phyloP scores from a whole-genome alignment of 1,140 invertebrate species.

The Heliconius eleuchia region DNA sequence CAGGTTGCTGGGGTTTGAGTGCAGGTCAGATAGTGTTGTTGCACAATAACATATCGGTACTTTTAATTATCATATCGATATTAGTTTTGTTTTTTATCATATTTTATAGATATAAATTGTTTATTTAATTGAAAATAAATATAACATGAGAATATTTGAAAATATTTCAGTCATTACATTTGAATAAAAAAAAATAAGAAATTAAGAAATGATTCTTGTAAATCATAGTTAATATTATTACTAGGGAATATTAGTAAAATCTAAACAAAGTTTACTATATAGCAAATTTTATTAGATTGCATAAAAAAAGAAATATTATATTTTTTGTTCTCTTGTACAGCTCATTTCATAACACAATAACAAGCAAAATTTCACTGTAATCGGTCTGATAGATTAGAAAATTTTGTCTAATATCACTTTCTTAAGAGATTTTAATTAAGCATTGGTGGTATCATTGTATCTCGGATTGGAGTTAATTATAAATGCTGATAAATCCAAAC shows the following conservation, averaged over 20 bases:
- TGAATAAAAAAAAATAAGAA: no score
- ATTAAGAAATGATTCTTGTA: no score
- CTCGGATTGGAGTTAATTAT: neutral
- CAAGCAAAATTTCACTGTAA: neutral
- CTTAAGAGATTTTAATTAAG: neutral
- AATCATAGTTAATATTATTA: neutral
- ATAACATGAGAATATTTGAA: neutral
- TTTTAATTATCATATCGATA: neutral
- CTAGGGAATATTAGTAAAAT: neutral
- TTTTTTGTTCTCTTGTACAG: neutral
- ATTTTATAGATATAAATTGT: neutral
- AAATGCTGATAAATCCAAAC: neutral
- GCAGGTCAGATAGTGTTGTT: constrained; percentile 56
- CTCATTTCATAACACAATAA: neutral
- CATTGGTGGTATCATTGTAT: neutral
- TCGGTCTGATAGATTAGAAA: neutral
- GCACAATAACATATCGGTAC: neutral
- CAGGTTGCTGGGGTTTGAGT: constrained; percentile 69
- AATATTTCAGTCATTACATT: neutral
- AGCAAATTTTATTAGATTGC: neutral
- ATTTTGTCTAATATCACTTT: neutral
- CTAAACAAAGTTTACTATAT: neutral
- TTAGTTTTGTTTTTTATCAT: neutral
- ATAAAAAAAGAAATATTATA: neutral
- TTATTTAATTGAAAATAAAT: neutral